Conservation (phyloP, 2,888 invertebrate genomes). For the Chrysolina oricalcia region DNA sequence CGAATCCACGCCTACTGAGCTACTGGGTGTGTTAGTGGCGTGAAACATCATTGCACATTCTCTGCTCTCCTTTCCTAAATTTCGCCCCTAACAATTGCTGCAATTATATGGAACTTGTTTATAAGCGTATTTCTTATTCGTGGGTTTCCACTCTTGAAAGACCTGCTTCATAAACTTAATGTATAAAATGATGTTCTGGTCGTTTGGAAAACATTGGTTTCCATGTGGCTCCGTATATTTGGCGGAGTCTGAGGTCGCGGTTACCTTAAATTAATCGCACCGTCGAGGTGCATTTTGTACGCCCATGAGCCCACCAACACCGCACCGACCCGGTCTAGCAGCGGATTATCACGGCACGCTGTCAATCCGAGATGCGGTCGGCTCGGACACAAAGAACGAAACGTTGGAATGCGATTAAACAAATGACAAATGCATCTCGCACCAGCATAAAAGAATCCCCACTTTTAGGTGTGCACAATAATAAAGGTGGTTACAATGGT, state of each 20-base stretch:
- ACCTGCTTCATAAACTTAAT: no score
- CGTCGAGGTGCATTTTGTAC: conserved; percentile 21
- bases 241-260: neutral
- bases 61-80: no score
- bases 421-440: conserved; percentile 59
- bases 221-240: neutral
- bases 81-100: no score
- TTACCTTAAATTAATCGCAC: neutral
- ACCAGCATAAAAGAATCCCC: conserved; percentile 53
- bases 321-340: conserved; percentile 39
- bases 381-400: conserved; percentile 54
- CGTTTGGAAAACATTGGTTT: neutral
- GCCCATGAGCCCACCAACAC: conserved; percentile 50
- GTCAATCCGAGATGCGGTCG: conserved; percentile 57
- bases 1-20: no score
- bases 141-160: no score
- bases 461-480: conserved; percentile 52
- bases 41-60: no score
- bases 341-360: conserved; percentile 53
- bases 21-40: no score
- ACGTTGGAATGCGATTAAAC: conserved; percentile 60
- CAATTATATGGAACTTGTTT: no score
- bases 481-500: conserved; percentile 46
- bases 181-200: no score
- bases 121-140: no score